Evolutionary conservation across 2,888 invertebrate species (phyloP).

Genomic region (Cheilosia urbana): DNA sequence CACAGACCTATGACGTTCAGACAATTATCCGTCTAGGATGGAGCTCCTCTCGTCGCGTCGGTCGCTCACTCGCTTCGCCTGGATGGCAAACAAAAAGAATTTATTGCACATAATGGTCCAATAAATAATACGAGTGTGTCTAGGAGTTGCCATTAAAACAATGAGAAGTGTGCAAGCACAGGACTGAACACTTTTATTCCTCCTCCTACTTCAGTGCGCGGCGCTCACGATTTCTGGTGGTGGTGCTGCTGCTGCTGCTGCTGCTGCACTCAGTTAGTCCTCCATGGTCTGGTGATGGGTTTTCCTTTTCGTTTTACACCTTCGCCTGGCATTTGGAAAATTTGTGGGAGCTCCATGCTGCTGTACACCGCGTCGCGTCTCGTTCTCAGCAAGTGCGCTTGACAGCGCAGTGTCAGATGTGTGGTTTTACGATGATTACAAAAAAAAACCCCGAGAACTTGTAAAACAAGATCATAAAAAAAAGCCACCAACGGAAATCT

Average conservation of each 20-base stretch:
- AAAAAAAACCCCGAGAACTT: conserved; percentile 47
- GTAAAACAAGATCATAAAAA: conserved; percentile 51
- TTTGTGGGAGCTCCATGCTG: conserved; percentile 71
- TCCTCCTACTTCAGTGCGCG: conserved; percentile 66
- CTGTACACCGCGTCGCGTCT: conserved; percentile 57
- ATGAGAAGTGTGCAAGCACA: conserved; percentile 75
- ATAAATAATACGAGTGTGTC: conserved; percentile 75
- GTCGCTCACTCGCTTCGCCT: conserved; percentile 33
- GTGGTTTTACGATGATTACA: conserved; percentile 73
- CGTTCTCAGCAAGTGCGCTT: conserved; percentile 64
- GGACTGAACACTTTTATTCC: conserved; percentile 64
- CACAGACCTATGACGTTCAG: conserved; percentile 49
- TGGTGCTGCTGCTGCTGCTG: conserved; percentile 42
- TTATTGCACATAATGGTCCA: conserved; percentile 76
- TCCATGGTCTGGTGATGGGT: conserved; percentile 50
- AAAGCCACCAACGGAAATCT: conserved; percentile 60
- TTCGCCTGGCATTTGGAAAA: conserved; percentile 71
- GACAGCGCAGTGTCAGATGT: conserved; percentile 71
- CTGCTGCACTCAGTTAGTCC: conserved; percentile 33
- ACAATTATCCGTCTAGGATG: conserved; percentile 71
- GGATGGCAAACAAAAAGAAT: conserved; percentile 74
- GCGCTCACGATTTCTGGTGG: conserved; percentile 69
- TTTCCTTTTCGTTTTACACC: conserved; percentile 71
- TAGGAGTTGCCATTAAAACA: conserved; percentile 75
- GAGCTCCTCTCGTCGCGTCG: conserved; percentile 15